Evolutionary conservation across 1,140 invertebrate genomes (phyloP).

Genomic region (Zaprionus vittiger): DNA sequence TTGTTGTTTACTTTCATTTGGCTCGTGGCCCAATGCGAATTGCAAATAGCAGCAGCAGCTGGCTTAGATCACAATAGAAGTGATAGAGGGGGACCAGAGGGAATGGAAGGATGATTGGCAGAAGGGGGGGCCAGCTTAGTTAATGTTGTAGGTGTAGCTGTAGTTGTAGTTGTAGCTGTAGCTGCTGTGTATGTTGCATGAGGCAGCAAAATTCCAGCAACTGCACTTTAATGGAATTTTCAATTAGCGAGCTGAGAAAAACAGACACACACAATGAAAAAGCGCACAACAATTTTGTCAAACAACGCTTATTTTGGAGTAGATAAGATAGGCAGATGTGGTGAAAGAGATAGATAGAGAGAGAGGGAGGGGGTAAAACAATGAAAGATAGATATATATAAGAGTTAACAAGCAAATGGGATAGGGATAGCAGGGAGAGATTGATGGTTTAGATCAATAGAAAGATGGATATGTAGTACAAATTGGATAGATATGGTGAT

Average conservation of each 20-base stretch:
- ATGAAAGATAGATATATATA: not conserved
- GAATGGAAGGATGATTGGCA: not conserved
- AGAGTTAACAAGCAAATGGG: not conserved
- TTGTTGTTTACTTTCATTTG: conserved; percentile 76
- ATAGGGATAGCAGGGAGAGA: not conserved
- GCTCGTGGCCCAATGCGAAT: conserved; percentile 55
- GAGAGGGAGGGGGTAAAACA: no score
- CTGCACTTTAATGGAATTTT: conserved; percentile 47
- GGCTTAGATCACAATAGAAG: conserved; percentile 14
- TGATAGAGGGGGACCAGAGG: not conserved
- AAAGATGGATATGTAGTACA: not conserved
- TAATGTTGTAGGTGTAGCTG: conserved; percentile 2
- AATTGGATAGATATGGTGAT: no score
- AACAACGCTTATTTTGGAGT: not conserved
- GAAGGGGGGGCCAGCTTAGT: not conserved
- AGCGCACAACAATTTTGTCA: conserved; percentile 3
- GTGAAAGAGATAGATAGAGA: not conserved
- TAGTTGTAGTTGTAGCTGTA: not conserved
- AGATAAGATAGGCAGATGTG: conserved; percentile 1
- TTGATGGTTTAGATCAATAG: not conserved
- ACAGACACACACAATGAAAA: conserved; percentile 8
- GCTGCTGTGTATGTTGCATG: conserved; percentile 5
- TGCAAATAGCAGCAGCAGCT: conserved; percentile 33
- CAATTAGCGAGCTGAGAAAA: conserved; percentile 51
- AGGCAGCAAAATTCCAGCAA: conserved; percentile 49